Evolutionary conservation across 1,140 invertebrate species (phyloP).

Genomic region (Drosophila eugracilis): DNA sequence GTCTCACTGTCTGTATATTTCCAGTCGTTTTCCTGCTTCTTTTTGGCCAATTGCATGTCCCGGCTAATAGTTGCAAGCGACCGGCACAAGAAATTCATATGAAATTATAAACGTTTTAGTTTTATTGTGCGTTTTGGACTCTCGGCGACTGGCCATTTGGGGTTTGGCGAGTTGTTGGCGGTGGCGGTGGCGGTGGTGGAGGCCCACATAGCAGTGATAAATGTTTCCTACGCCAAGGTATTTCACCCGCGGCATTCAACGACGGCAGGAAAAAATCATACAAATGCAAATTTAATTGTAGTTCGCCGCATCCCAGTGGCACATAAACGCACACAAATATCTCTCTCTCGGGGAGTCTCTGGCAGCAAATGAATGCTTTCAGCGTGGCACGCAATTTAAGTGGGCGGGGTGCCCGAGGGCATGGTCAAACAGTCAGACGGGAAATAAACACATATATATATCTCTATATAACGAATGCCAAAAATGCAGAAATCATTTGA

Average conservation of each 20-base stretch:
- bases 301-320: conserved; percentile 66
- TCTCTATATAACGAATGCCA: conserved; percentile 5
- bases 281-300: conserved; percentile 85
- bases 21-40: conserved; percentile 30
- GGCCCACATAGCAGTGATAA: conserved; percentile 77
- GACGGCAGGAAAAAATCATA: conserved; percentile 58
- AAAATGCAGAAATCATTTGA: conserved; percentile 72
- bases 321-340: conserved; percentile 51
- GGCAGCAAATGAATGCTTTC: conserved; percentile 75
- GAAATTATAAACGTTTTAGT: conserved; percentile 83
- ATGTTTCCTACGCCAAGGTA: conserved; percentile 84
- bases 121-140: conserved; percentile 72
- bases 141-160: conserved; percentile 12
- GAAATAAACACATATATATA: conserved; percentile 33
- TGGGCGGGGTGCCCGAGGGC: conserved; percentile 74
- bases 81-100: conserved; percentile 74
- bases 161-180: conserved; percentile 22
- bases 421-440: conserved; percentile 21
- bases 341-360: conserved; percentile 32
- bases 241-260: conserved; percentile 73
- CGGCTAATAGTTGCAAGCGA: conserved; percentile 74
- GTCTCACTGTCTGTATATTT: conserved; percentile 39
- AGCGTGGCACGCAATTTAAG: conserved; percentile 84
- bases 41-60: conserved; percentile 77
- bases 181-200: conserved; percentile 38